phyloP scores from a whole-genome alignment of 2,113 vertebrate species.

The Scomber scombrus region DNA sequence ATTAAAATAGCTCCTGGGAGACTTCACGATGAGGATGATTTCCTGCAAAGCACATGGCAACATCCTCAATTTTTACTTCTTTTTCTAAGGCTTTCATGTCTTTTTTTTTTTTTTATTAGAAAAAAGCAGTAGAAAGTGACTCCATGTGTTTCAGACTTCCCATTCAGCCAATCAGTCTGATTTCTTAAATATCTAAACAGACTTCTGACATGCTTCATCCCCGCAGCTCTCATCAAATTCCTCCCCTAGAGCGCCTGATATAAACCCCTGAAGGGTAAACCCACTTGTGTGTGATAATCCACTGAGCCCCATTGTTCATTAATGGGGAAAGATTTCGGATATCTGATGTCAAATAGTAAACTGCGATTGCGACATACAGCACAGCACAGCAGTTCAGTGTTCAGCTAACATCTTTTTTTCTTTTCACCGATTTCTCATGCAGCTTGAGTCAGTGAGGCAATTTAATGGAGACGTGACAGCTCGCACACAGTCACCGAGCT shows the following conservation, averaged over 20 bases:
- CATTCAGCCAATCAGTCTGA: too few species aligned
- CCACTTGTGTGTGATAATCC: slow-evolving; percentile 29
- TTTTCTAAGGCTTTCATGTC: too few species aligned
- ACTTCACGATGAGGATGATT: too few species aligned
- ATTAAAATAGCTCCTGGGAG: neutral
- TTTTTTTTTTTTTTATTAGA: too few species aligned
- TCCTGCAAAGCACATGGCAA: too few species aligned
- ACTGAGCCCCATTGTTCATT: slow-evolving; percentile 41
- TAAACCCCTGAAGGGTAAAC: slow-evolving; percentile 13
- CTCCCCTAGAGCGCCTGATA: neutral
- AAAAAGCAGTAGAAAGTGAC: too few species aligned
- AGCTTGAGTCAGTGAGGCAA: slow-evolving; percentile 12
- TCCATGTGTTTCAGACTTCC: too few species aligned
- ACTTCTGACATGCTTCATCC: too few species aligned
- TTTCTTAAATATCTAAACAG: too few species aligned
- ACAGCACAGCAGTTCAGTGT: neutral
- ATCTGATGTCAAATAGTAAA: slow-evolving; percentile 33
- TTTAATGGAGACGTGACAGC: slow-evolving; percentile 54
- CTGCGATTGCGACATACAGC: slow-evolving; percentile 20
- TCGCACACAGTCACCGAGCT: slow-evolving; percentile 36
- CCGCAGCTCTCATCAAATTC: neutral
- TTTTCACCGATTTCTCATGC: neutral
- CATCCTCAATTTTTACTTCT: neutral
- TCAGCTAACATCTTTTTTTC: neutral
- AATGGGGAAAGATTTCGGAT: slow-evolving; percentile 19